Conservation (phyloP, 2,113 vertebrate genomes). For the Myanophis thanlyinensis region DNA sequence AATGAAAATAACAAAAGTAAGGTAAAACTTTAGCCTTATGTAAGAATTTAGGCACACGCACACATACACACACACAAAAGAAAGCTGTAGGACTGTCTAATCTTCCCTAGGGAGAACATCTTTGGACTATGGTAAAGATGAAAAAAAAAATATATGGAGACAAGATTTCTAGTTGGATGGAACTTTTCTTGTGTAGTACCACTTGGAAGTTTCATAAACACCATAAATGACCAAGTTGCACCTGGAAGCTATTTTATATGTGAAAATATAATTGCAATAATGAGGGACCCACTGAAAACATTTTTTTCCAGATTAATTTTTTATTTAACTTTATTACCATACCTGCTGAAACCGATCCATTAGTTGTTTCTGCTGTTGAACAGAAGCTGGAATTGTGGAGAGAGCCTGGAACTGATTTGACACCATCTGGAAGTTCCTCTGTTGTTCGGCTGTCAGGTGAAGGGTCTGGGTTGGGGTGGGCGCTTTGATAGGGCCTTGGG, state of each 20-base stretch:
- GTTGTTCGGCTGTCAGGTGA: constrained; percentile 76
- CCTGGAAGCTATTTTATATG: not conserved
- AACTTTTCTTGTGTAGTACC: not conserved
- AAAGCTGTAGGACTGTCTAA: not conserved
- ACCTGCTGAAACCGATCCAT: constrained; percentile 91
- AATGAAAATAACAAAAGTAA: not conserved
- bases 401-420: constrained; percentile 80
- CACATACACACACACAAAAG: too few species aligned
- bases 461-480: constrained; percentile 72
- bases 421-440: constrained; percentile 82
- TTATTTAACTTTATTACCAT: not conserved
- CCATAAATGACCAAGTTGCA: not conserved
- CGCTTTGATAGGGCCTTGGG: constrained; percentile 67
- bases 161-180: not conserved
- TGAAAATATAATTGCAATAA: not conserved
- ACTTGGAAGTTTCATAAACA: not conserved
- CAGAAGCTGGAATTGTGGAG: constrained; percentile 72
- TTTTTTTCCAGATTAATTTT: not conserved
- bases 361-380: constrained; percentile 82
- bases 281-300: not conserved
- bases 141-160: not conserved
- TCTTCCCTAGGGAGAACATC: not conserved
- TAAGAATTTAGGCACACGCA: not conserved
- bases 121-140: not conserved
- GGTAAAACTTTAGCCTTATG: not conserved